Percentiles rank a stretch among this genome's conserved stretches.
phyloP scores from a whole-genome alignment of 2,797 vertebrate genomes.

The Carapus acus region DNA sequence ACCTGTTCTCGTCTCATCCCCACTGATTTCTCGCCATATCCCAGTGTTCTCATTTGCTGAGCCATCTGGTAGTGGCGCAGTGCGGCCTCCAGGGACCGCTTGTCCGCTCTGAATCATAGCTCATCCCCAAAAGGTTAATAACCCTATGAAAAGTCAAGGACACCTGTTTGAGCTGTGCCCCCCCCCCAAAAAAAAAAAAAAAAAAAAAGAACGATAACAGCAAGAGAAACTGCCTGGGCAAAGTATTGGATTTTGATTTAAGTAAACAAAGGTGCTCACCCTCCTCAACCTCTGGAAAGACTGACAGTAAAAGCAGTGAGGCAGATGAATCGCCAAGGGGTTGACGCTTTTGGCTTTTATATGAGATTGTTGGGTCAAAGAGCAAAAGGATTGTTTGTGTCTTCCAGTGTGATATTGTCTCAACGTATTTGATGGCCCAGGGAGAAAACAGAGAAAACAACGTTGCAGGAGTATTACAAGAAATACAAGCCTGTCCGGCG shows the following conservation, averaged over 20 bases:
- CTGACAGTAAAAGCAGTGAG: conserved; percentile 18
- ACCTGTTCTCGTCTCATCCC: conserved; percentile 32
- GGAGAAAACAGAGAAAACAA: conserved; percentile 33
- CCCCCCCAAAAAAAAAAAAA: conserved; percentile 35
- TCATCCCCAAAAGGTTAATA: conserved; percentile 72
- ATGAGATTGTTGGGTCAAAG: conserved; percentile 46
- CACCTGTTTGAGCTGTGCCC: conserved; percentile 55
- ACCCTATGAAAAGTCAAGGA: conserved; percentile 71
- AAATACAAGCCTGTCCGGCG: conserved; percentile 35
- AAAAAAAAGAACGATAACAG: conserved; percentile 4
- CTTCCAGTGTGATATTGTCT: conserved; percentile 45
- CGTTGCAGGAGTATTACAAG: conserved; percentile 20
- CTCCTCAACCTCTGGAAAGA: conserved; percentile 22
- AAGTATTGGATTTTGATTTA: conserved; percentile 70
- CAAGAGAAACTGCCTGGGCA: conserved; percentile 40
- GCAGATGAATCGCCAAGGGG: conserved; percentile 3
- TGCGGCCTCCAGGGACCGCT: conserved; percentile 43
- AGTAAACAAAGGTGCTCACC: conserved; percentile 61
- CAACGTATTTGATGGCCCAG: conserved; percentile 29
- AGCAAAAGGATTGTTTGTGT: conserved; percentile 43
- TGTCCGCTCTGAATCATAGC: conserved; percentile 59
- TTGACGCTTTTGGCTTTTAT: conserved; percentile 36
- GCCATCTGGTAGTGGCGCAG: conserved; percentile 36
- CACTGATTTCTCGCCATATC: conserved; percentile 14
- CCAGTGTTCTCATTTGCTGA: conserved; percentile 36